Base-by-base conservation (phyloP, 2,797 vertebrate genomes). In the Girardinus metallicus region DNA sequence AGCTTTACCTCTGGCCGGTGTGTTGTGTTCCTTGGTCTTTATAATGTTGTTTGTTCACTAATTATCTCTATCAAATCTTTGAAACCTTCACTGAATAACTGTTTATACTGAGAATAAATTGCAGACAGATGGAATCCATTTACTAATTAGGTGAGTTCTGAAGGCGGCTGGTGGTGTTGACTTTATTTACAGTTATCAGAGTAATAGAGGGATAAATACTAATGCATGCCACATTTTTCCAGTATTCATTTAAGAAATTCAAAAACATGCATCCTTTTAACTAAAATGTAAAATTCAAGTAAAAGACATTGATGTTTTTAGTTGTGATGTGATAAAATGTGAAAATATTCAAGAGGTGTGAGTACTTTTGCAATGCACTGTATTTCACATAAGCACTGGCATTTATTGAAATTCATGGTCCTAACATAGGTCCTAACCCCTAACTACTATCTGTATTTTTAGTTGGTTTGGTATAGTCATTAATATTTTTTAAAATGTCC, bases 401-500 rank as follows among this genome's bases (percentile, higher is more conserved):
- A 83, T 86, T 68, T 55, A 81, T 81, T 74, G 15, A 77, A 64
- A 81, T 5, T 44, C 36, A 68, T 82, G 79, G 64, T 86, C 47
- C 36, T 77, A 23, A 29, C 57, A 26, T 62, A 46, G 31, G 46
- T 26, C 64, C 43, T 60, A 74, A 78, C 43, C 36, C 15, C 21
- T 26, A 26, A 53, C 21, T 53, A 49, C 39, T 23, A 34, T 73
- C n/a, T n/a, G 39, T 55, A 36, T 86, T 82, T 87, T 83, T 80
- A 75, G 73, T 71, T 78, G 43, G 72, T 86, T 70, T 70, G 46
- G 68, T 80, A 79, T 26, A 76, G 83, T 87, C 87, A 89, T 94
- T 91, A 88, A 73, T 83, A 83, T 88, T 87, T 91, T 82, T 85
- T 74, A 55, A 86, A 85, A 89, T 75, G 31, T 81, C 66, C 76